Evolutionary conservation across 2,888 invertebrate species (phyloP), one percentile per base, ranked within the genome.

Genomic region (Drosophila prolongata): DNA sequence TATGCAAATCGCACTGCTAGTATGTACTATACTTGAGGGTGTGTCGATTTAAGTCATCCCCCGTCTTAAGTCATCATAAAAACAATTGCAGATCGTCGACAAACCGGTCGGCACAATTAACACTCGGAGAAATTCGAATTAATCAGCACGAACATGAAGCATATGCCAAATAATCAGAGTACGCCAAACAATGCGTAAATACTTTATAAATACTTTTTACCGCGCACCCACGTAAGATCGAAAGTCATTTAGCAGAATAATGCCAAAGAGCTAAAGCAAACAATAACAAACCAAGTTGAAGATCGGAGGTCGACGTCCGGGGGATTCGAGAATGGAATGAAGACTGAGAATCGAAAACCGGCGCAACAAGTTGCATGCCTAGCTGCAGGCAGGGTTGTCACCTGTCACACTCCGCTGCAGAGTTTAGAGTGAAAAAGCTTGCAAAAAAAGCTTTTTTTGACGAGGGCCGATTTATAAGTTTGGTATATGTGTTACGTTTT

Each of bases 331-430:
- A 59, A 55, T 67, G 60, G 58, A 68, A 30, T 56, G 66, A 57
- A 67, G 79, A 82, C 66, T 49, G 49, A 56, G 56, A 50, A 43
- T 34, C 16, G 55, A 78, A 75, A 80, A 83, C 84, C 70, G 77
- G 80, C 73, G 79, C 80, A 78, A 83, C 80, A 80, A 81, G 80
- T 83, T 80, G 61, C 70, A 60, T 35, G 40, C 35, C 30, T 30
- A 9, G 30, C n/a, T 58, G 43, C 49, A 37, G 16, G 6, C 66
- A 67, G 70, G 14, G 77, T 58, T 75, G 79, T 49, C 79, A 72
- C 34, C 57, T 40, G 42, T 14, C 19, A 0, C 4, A 1, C 19
- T 37, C 13, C 30, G 30, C n/a, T 1, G 46, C 30, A 14, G 30
- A 14, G 10, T 47, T 47, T 14, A 10, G 10, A 30, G 9, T 2